Evolutionary conservation across 2,888 invertebrate genomes (phyloP).

Genomic region (Tetrapedia diversipes): DNA sequence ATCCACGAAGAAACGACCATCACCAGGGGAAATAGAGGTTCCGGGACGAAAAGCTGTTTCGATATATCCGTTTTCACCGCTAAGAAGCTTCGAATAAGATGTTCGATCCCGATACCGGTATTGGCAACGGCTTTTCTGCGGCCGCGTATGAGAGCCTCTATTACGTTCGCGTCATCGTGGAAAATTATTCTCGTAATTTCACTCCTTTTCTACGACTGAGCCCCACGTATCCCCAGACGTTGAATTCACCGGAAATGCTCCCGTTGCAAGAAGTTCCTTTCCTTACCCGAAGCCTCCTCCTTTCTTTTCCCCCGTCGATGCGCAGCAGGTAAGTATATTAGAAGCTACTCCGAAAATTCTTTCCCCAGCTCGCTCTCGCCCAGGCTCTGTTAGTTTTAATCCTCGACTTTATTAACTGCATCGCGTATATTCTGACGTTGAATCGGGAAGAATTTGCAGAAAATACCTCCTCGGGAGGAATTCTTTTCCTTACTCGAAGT

Average conservation of each 20-base stretch:
- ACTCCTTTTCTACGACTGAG: background rate
- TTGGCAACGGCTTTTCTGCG: slow-evolving; percentile 33
- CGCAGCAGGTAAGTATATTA: too few relatives aligned
- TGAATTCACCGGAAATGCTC: too few relatives aligned
- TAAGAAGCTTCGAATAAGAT: slow-evolving; percentile 53
- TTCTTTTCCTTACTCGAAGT: too few relatives aligned
- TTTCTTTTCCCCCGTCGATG: too few relatives aligned
- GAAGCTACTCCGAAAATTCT: too few relatives aligned
- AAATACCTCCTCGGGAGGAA: too few relatives aligned
- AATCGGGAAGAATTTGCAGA: background rate
- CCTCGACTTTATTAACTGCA: too few relatives aligned
- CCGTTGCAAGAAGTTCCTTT: too few relatives aligned
- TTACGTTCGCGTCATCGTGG: slow-evolving; percentile 19
- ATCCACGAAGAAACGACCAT: slow-evolving; percentile 28
- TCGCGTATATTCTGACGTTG: too few relatives aligned
- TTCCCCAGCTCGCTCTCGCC: too few relatives aligned
- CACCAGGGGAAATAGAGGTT: slow-evolving; percentile 43
- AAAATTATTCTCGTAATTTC: slow-evolving; percentile 41
- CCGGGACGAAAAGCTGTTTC: slow-evolving; percentile 38
- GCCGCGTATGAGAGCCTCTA: slow-evolving; percentile 22
- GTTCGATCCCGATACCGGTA: slow-evolving; percentile 47
- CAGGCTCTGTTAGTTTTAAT: too few relatives aligned
- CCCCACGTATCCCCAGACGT: background rate
- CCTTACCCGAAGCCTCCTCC: too few relatives aligned
- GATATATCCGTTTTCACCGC: slow-evolving; percentile 51